These are phyloP conservation scores for Aegotheles bennettii DNA, from an alignment of 2,113 vertebrate genomes.

Conservation along the genomic window DNA sequence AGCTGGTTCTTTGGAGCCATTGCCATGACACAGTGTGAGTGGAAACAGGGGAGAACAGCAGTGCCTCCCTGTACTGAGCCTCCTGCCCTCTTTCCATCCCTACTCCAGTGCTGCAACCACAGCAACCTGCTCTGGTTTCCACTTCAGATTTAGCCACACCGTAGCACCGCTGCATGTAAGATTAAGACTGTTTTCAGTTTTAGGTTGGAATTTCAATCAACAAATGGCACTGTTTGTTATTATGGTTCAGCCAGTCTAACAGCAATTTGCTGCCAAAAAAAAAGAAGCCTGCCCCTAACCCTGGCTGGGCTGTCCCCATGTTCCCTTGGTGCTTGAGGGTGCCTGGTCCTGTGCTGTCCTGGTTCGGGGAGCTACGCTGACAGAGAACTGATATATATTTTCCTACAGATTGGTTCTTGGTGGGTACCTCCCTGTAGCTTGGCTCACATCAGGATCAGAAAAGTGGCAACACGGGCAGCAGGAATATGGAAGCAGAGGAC, in stretches of 20 bases:
- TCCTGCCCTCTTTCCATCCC: too few relatives aligned
- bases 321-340: not conserved
- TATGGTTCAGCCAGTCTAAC: not conserved
- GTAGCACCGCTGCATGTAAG: not conserved
- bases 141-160: not conserved
- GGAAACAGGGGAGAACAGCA: rapidly evolving
- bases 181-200: not conserved
- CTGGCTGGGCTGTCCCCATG: not conserved
- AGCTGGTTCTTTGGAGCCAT: not conserved
- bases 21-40: not conserved
- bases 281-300: not conserved
- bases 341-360: not conserved
- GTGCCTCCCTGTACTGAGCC: not conserved
- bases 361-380: not conserved
- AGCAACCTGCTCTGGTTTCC: not conserved
- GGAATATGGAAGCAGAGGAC: not conserved
- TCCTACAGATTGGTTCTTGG: not conserved
- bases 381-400: not conserved
- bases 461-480: not conserved
- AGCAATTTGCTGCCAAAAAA: not conserved
- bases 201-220: not conserved
- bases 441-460: not conserved
- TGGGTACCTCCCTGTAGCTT: not conserved
- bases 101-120: not conserved
- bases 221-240: rapidly evolving